Evolutionary conservation across 1,140 invertebrate genomes (phyloP).

Genomic region (Drosophila truncata): DNA sequence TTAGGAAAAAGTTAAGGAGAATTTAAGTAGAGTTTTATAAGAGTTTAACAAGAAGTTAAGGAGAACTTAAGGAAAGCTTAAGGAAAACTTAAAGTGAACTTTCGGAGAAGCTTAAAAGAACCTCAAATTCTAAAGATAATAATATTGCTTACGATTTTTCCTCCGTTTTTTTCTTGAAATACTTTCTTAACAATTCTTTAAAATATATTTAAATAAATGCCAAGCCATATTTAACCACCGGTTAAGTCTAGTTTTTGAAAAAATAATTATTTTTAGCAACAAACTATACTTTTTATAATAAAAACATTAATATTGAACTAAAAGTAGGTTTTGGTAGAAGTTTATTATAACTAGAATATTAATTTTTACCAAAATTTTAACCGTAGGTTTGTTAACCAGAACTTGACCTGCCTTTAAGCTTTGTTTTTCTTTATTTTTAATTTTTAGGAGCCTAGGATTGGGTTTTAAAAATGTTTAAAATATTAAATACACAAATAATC

Average conservation of each 20-base stretch:
- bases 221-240: not conserved
- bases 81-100: not conserved
- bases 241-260: not conserved
- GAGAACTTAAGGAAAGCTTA: not conserved
- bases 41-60: no score
- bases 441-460: not conserved
- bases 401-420: not conserved
- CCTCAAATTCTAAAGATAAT: no score
- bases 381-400: not conserved
- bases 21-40: no score
- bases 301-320: not conserved
- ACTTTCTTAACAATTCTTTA: no score
- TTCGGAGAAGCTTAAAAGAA: not conserved
- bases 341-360: not conserved
- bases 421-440: not conserved
- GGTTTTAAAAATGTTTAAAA: not conserved
- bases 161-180: no score
- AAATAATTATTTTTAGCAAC: not conserved
- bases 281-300: not conserved
- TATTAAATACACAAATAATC: no score
- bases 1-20: no score
- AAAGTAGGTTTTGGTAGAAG: not conserved
- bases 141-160: no score
- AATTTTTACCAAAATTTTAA: no score
- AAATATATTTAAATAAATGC: no score